Conservation (phyloP, 2,888 invertebrate species). For the Deilephila porcellus region DNA sequence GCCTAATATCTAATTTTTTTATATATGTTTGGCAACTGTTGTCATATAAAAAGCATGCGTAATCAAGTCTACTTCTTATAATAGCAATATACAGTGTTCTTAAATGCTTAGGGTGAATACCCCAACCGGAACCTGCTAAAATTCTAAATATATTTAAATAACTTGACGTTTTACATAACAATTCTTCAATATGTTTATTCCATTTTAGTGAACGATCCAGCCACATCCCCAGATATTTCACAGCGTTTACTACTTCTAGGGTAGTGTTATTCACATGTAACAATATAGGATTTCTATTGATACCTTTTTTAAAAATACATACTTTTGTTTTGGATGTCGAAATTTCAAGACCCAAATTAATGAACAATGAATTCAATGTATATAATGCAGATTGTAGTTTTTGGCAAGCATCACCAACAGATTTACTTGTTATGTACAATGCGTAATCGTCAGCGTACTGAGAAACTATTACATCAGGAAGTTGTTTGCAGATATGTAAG, state of each 20-base stretch:
- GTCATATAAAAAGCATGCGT: constrained; percentile 37
- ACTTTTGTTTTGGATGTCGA: constrained; percentile 40
- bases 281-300: constrained; percentile 16
- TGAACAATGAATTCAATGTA: constrained; percentile 16
- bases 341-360: constrained; percentile 37
- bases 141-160: constrained; percentile 41
- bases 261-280: constrained; percentile 30
- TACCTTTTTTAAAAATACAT: constrained; percentile 39
- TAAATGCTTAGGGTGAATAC: constrained; percentile 45
- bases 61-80: constrained; percentile 43
- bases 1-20: constrained; percentile 37
- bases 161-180: background rate
- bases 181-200: constrained; percentile 4
- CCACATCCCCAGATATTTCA: constrained; percentile 14
- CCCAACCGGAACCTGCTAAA: constrained; percentile 43
- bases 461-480: constrained; percentile 34
- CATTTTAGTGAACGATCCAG: background rate
- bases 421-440: background rate
- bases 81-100: constrained; percentile 41
- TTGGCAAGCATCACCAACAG: background rate
- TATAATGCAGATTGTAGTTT: constrained; percentile 34
- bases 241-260: background rate
- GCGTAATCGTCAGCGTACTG: constrained; percentile 44
- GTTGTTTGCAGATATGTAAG: constrained; percentile 32
- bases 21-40: constrained; percentile 34